Evolutionary conservation across 2,113 vertebrate species (phyloP), one percentile per base, ranked within the genome.

Genomic region (Lepisosteus oculatus): DNA sequence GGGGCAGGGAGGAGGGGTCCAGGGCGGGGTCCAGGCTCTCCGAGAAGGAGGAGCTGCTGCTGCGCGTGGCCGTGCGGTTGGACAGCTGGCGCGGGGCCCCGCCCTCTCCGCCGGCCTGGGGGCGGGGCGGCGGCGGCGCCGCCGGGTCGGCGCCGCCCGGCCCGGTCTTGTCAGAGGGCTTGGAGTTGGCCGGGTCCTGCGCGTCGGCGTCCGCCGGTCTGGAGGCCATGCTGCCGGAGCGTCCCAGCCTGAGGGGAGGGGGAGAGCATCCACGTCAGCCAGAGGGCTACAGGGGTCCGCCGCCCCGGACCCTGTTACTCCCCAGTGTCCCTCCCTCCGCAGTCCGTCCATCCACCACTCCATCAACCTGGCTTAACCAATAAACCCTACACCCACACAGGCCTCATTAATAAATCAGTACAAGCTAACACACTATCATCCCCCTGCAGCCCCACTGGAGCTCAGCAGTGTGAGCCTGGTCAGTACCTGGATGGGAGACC

Each of bases 11-110:
- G 4, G 97, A 98, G 6, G 97, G 94, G 85, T 99, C 97, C 67
- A 99, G 89, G 4, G 96, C 96, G 1, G 96, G 95, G 85, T 99
- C 97, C 67, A 90, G 91, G 81, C 94, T 96, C 81, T 98, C 97
- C 72, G 96, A 96, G 93, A 98, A 99, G 81, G 97, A 98, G 87
- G 95, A 95, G 80, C 96, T 95, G 91, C 93, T 95, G 74, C 89
- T 92, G 76, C 96, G 94, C 63, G 96, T 97, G 86, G 95, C 95
- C 73, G 95, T 95, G 87, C 94, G 94, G 76, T 95, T 95, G 83
- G 96, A 92, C 85, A 92, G 88, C 89, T 97, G 95, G 69, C 96
- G 89, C 43, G 84, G 80, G 65, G 86, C 75, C 42, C 89, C 82
- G 0, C 89, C 81, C 81, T 93, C 80, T 0, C 93, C 90, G 13